Base-by-base conservation (phyloP, 2,113 vertebrate genomes). In the Riparia riparia region DNA sequence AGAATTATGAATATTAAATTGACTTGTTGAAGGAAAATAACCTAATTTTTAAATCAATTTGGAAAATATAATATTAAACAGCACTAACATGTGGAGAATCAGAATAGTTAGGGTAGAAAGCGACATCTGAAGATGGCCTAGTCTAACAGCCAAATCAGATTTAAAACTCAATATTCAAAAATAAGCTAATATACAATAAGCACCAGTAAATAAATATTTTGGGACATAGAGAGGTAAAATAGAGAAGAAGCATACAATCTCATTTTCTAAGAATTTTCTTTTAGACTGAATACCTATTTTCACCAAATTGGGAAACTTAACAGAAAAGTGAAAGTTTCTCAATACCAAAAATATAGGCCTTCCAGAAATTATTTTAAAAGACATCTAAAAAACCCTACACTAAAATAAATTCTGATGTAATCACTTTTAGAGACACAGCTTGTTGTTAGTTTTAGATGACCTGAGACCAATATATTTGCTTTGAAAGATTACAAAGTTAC, bases 331-430 rank as follows among this genome's bases (percentile, higher is more conserved):
- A 12, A 64, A 42, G 7, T 69, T 74, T 74, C 31, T 44, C 12
- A 39, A 24, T 34, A 57, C 1, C 3, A 58, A 77, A 69, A 78
- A 34, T 17, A 61, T 7, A 39, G 1, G 16, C 3, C 6, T 69
- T 50, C 8, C 25, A 70, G 37, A 82, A 82, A 61, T n/a, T 69
- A 63, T 56, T 86, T 82, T 65, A 42, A 70, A 82, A 56, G 12
- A 49, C 5, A 57, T 34, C 28, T 16, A 68, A 42, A 57, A 57
- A 50, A 0, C 0, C 4, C 8, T 13, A 17, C 6, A 34, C 5
- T 3, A 29, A 50, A 56, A 78, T 16, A 4, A 8, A 39, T 60
- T 50, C 47, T 82, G 6, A 66, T 70, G 8, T 3, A 91, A 39
- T 3, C 1, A 0, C 16, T 49, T 60, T 65, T 61, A 49, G 41